Evolutionary conservation across 2,888 invertebrate species (phyloP), one percentile per base, ranked within the genome.

Genomic region (Lepidochrysops patricia): DNA sequence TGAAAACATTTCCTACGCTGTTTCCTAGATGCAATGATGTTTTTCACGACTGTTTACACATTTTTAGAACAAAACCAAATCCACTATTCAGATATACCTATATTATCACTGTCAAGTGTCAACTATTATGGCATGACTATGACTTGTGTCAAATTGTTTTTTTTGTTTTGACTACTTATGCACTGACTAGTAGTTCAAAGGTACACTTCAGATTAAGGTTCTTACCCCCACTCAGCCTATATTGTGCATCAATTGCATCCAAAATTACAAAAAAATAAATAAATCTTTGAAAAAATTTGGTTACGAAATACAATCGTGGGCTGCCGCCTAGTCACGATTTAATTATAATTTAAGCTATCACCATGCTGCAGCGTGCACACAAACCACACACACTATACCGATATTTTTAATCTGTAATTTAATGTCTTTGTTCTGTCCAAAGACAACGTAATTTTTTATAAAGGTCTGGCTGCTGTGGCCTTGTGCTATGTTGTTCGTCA

Each of bases 401-500:
- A n/a, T n/a, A n/a, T n/a, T 35, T 35, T 4, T 35, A 13, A 35
- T 35, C 35, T 35, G 13, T 35, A 37, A 35, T 1, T 13, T 37
- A 19, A 9, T 43, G 43, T 54, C 32, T 54, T 7, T 15, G 15
- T 3, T 52, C 43, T 52, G 13, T 52, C 26, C 52, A 26, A 13
- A 13, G 52, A 13, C 7, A 13, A 43, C 7, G 9, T 13, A n/a
- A 9, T 19, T 43, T 23, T 43, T 43, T 9, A 3, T 19, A 19
- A 9, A 12, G 19, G 54, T 29, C 32, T 32, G 54, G 12, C 32
- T 54, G 19, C 54, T 54, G 54, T 32, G 54, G 54, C 54, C 54
- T 54, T 54, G 29, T 54, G 54, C 32, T 54, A 32, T 54, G 54
- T 54, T 54, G 67, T 63, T 62, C 63, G 64, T 63, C 66, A 62